phyloP scores from a whole-genome alignment of 2,113 vertebrate species.

The Furnarius figulus region DNA sequence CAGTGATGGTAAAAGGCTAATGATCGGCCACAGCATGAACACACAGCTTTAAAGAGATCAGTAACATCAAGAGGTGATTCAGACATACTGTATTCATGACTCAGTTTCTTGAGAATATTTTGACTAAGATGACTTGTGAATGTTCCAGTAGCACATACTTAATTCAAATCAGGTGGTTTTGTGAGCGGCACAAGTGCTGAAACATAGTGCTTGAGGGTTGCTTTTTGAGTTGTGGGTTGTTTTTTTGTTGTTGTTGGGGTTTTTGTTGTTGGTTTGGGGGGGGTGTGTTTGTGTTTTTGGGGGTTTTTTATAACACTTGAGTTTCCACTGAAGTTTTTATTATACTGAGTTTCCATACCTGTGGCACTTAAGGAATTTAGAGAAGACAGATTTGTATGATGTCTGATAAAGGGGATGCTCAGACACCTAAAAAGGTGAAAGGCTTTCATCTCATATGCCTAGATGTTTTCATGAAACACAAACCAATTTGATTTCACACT shows the following conservation, averaged over 20 bases:
- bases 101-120: neutral
- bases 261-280: neutral
- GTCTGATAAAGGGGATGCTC: neutral
- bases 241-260: too few species aligned
- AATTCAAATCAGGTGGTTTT: neutral
- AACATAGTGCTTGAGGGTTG: neutral
- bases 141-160: neutral
- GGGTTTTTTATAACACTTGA: neutral
- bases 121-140: neutral
- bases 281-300: too few species aligned
- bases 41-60: neutral
- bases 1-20: neutral
- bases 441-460: neutral
- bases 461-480: neutral
- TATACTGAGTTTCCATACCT: too few species aligned
- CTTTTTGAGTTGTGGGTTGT: neutral
- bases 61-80: neutral
- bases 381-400: neutral
- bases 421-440: neutral
- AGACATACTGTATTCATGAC: neutral
- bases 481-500: rapidly evolving
- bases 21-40: neutral
- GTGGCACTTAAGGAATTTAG: neutral
- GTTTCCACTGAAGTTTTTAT: neutral
- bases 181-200: neutral